Percentiles rank a stretch among this genome's conserved stretches.
Conservation (phyloP, 2,888 invertebrate species). For the Leucophenga maculata region DNA sequence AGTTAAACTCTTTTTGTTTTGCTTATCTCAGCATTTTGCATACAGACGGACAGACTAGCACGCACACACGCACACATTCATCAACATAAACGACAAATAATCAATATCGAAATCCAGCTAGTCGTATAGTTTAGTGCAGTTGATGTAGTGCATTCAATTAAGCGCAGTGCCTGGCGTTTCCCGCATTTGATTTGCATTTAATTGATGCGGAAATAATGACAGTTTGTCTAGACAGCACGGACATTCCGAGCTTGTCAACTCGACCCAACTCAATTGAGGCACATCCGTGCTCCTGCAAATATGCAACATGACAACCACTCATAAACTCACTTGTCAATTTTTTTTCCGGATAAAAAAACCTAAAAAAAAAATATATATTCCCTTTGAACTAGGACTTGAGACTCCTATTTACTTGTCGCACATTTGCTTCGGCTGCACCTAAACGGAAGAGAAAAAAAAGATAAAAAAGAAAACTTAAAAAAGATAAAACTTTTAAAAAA, state of each 20-base stretch:
- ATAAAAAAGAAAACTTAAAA: slow-evolving; percentile 18
- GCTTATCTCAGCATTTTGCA: slow-evolving; percentile 1
- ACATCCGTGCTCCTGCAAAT: slow-evolving; percentile 19
- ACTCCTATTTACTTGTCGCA: too few species aligned
- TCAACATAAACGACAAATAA: too few species aligned
- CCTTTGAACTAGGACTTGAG: too few species aligned
- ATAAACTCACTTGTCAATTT: not conserved
- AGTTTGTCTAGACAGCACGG: slow-evolving; percentile 43
- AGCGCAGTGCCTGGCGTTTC: slow-evolving; percentile 19
- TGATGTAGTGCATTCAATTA: slow-evolving; percentile 20
- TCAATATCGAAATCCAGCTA: not conserved
- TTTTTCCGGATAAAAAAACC: not conserved
- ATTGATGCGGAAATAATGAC: slow-evolving; percentile 44
- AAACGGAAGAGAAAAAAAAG: slow-evolving; percentile 28
- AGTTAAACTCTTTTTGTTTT: not conserved
- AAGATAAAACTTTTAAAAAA: slow-evolving; percentile 25
- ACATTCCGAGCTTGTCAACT: not conserved
- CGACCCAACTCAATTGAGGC: not conserved
- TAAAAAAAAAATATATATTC: slow-evolving; percentile 17
- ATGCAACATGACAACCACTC: not conserved
- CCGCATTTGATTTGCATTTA: slow-evolving; percentile 48
- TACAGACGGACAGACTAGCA: slow-evolving; percentile 11
- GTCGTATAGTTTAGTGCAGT: too few species aligned
- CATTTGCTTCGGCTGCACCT: slow-evolving; percentile 28
- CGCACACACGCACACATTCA: not conserved